phyloP scores from a whole-genome alignment of 35 echinoderm and acorn worm species.

The Ophioderma brevispina region DNA sequence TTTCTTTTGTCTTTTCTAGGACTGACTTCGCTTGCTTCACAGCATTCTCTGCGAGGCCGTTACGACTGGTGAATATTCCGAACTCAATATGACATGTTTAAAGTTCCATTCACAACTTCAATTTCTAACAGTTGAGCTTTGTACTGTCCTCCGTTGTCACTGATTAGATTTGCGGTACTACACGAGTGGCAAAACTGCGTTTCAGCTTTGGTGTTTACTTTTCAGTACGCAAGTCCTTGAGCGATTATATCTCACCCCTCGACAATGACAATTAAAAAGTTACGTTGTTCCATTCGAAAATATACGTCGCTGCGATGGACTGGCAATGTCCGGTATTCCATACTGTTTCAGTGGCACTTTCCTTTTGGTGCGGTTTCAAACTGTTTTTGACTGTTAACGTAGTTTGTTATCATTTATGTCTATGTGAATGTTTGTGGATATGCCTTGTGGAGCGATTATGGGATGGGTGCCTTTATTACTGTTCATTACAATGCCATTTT shows the following conservation, averaged over 20 bases:
- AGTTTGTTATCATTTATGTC: constrained; percentile 17
- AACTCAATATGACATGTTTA: background rate
- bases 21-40: constrained; percentile 46
- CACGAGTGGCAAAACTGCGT: constrained; percentile 8
- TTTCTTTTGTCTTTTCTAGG: constrained; percentile 42
- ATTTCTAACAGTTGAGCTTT: background rate
- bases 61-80: constrained; percentile 9
- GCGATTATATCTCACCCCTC: constrained; percentile 14
- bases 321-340: constrained; percentile 1
- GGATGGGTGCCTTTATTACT: constrained; percentile 11
- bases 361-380: constrained; percentile 26
- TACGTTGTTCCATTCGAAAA: constrained; percentile 41
- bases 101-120: background rate
- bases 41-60: constrained; percentile 52
- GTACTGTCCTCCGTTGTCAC: constrained; percentile 19
- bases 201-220: constrained; percentile 22
- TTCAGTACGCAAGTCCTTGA: background rate
- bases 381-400: constrained; percentile 11
- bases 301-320: constrained; percentile 1
- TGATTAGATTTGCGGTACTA: background rate
- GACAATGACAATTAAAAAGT: constrained; percentile 21
- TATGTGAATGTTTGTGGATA: constrained; percentile 9
- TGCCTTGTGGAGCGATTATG: background rate
- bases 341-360: constrained; percentile 23
- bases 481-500: constrained; percentile 22